These are phyloP conservation scores for Coendou prehensilis DNA, from an alignment of 2,797 vertebrate species.

Conservation along the genomic window DNA sequence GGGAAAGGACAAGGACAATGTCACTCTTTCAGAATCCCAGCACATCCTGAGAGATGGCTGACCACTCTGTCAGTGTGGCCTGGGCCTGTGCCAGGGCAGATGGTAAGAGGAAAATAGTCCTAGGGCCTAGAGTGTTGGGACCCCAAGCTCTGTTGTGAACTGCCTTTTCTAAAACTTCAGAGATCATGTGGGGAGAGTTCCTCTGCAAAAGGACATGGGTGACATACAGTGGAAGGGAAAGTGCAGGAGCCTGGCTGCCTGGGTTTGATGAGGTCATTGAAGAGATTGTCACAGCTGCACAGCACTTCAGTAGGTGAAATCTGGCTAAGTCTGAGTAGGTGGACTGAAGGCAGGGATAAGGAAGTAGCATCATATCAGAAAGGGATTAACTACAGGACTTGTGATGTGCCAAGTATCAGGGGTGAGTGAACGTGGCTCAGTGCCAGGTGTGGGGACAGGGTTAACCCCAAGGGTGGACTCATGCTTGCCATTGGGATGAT, in stretches of 20 bases:
- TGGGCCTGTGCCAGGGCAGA: fast-evolving
- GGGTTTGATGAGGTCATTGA: too few relatives aligned
- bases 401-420: neutral
- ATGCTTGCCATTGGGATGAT: neutral
- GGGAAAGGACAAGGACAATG: neutral
- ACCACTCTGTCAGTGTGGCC: fast-evolving
- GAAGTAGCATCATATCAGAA: too few relatives aligned
- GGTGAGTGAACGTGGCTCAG: neutral
- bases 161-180: neutral
- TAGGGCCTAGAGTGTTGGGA: too few relatives aligned
- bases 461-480: too few relatives aligned
- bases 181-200: neutral
- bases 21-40: neutral
- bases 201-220: neutral
- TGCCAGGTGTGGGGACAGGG: neutral
- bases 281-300: neutral
- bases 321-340: neutral
- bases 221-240: neutral
- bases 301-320: neutral
- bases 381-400: neutral
- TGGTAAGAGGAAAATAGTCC: too few relatives aligned
- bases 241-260: neutral
- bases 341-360: neutral
- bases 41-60: neutral
- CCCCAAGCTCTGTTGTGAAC: neutral